These are phyloP conservation scores for Zapornia atra DNA, from an alignment of 2,113 vertebrate genomes.

Conservation along the genomic window DNA sequence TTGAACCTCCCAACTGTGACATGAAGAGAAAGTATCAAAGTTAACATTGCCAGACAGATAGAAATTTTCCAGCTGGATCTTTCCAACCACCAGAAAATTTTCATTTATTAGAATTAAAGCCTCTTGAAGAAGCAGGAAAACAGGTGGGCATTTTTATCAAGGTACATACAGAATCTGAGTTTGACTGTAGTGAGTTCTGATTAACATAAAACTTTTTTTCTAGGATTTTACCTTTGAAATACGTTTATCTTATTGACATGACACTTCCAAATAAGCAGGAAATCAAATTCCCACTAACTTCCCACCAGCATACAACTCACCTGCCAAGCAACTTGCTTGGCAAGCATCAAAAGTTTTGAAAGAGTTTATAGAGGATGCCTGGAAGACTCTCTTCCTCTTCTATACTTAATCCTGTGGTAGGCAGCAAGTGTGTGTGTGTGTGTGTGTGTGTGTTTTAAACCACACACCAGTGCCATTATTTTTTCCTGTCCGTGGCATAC, in stretches of 20 bases:
- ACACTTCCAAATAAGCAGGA: not conserved
- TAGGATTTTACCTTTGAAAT: not conserved
- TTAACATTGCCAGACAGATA: not conserved
- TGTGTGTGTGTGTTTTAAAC: no score
- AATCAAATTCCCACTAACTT: not conserved
- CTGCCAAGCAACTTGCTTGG: not conserved
- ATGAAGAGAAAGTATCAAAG: not conserved
- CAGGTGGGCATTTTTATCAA: not conserved
- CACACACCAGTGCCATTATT: not conserved
- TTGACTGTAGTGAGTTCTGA: not conserved
- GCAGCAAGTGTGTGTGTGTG: no score
- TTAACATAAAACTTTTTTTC: not conserved
- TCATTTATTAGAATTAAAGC: not conserved
- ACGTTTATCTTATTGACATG: not conserved
- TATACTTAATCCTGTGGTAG: fast-evolving
- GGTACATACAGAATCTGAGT: not conserved
- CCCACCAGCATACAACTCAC: not conserved
- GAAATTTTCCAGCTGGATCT: not conserved
- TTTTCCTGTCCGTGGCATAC: not conserved
- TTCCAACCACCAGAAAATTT: not conserved
- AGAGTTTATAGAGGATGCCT: not conserved
- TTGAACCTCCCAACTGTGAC: not conserved
- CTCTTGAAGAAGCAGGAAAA: not conserved
- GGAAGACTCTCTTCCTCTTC: not conserved
- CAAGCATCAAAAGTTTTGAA: not conserved